Conservation (phyloP, 2,797 vertebrate genomes). For the Capromys pilorides region DNA sequence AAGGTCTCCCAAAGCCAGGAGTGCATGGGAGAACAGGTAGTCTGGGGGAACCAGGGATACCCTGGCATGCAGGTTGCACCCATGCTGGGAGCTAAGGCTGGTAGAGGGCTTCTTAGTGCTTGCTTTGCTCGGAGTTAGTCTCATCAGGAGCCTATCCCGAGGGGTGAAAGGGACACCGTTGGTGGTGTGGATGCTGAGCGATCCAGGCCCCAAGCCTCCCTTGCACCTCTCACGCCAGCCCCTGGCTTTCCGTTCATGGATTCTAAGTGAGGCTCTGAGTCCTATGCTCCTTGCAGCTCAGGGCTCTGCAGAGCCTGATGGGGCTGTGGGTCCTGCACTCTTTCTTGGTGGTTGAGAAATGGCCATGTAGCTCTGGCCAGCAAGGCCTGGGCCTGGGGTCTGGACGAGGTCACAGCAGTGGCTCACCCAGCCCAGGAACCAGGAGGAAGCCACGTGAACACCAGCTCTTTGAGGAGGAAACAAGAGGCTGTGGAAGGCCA, state of each 20-base stretch:
- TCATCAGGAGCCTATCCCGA: too few species aligned
- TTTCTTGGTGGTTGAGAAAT: background rate
- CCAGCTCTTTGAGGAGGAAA: background rate
- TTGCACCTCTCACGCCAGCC: background rate
- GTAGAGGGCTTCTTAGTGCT: background rate
- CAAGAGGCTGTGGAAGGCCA: background rate
- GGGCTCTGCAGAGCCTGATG: too few species aligned
- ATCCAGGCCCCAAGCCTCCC: background rate
- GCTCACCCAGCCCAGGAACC: background rate
- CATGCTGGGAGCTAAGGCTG: background rate
- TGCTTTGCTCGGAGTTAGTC: background rate
- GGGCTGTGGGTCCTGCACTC: background rate
- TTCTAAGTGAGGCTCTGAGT: background rate
- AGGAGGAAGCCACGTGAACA: fast-evolving
- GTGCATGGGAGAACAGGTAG: fast-evolving
- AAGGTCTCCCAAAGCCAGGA: background rate
- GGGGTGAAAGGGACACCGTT: fast-evolving
- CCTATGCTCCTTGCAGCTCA: background rate
- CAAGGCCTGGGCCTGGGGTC: background rate
- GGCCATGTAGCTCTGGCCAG: fast-evolving
- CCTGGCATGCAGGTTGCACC: fast-evolving
- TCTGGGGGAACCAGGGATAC: background rate
- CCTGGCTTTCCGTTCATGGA: background rate
- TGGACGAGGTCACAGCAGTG: fast-evolving
- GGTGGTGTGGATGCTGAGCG: too few species aligned